phyloP scores from a whole-genome alignment of 2,797 vertebrate species.

The Eulemur albifrons region DNA sequence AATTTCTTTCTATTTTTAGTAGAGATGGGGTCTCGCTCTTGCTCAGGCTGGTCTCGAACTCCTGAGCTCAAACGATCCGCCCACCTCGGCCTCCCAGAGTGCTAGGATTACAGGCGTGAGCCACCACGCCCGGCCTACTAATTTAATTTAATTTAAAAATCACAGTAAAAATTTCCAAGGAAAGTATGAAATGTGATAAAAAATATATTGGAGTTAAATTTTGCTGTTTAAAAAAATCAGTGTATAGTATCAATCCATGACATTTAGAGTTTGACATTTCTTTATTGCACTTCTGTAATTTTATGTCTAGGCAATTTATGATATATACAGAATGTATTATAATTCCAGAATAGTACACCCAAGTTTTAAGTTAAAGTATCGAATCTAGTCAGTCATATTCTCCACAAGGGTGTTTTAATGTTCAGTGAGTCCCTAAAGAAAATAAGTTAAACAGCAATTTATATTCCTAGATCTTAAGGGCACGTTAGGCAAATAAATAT shows the following conservation, averaged over 20 bases:
- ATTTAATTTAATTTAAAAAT: slow-evolving; percentile 17
- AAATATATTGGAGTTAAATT: slow-evolving; percentile 21
- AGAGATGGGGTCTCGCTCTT: too few relatives aligned
- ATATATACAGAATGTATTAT: background rate
- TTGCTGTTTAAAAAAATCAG: background rate
- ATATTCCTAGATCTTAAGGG: background rate
- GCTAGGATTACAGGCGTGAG: too few relatives aligned
- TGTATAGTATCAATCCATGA: background rate
- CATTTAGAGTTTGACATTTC: slow-evolving; percentile 6
- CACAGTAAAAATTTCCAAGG: background rate
- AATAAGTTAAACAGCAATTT: background rate
- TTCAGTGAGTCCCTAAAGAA: background rate
- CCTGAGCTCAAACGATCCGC: too few relatives aligned
- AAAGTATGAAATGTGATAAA: slow-evolving; percentile 11
- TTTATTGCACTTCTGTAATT: slow-evolving; percentile 24
- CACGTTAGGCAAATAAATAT: background rate
- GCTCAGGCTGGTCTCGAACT: too few relatives aligned
- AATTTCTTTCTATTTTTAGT: too few relatives aligned
- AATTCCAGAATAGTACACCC: background rate
- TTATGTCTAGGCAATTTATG: background rate
- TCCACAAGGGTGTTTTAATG: background rate
- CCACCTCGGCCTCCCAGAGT: too few relatives aligned
- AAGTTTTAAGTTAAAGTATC: slow-evolving; percentile 1
- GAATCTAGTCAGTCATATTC: background rate
- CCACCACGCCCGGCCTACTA: too few relatives aligned